Conservation (phyloP, 2,888 invertebrate species). For the Coelinius sp. region DNA sequence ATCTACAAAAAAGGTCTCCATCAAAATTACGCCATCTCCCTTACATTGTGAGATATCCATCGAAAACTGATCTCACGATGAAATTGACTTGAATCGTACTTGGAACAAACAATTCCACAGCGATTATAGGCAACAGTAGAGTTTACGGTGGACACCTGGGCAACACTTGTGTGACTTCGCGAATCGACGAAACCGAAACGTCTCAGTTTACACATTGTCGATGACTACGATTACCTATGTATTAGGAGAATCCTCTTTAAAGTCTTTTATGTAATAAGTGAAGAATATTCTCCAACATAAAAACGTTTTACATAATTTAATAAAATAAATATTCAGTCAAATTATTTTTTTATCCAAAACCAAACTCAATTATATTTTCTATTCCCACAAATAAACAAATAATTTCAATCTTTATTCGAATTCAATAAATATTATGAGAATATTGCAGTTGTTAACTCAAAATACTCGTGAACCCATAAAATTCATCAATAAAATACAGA, state of each 20-base stretch:
- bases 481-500: neutral
- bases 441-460: neutral
- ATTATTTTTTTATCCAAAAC: no score
- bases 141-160: constrained; percentile 25
- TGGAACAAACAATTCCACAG: neutral
- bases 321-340: no score
- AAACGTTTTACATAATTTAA: neutral
- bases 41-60: no score
- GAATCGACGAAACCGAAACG: constrained; percentile 41
- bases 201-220: constrained; percentile 27
- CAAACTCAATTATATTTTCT: no score
- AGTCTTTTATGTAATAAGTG: neutral
- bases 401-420: no score
- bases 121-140: neutral
- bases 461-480: neutral
- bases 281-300: neutral
- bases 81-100: neutral
- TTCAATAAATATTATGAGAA: no score
- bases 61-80: no score
- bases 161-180: constrained; percentile 43
- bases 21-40: no score
- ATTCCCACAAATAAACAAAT: no score
- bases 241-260: neutral
- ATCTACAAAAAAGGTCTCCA: no score
- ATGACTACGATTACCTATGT: constrained; percentile 10